Evolutionary conservation across 2,888 invertebrate genomes (phyloP).

Genomic region (Periphyllus acericola): DNA sequence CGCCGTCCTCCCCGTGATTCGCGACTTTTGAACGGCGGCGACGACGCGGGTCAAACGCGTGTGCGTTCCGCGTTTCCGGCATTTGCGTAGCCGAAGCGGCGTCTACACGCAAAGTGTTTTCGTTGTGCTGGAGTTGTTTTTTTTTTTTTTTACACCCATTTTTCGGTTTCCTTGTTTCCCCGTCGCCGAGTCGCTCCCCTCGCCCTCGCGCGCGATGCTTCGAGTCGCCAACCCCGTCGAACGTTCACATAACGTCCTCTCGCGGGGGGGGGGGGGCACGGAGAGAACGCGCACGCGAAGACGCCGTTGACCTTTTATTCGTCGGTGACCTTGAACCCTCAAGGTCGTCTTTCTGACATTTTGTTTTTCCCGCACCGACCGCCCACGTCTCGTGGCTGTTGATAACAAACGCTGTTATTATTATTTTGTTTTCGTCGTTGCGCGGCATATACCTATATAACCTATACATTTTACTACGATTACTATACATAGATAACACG

Average conservation of each 20-base stretch:
- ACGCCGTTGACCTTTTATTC: constrained; percentile 42
- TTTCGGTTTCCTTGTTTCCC: background rate
- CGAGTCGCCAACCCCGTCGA: no score
- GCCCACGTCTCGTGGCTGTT: background rate
- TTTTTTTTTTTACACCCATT: background rate
- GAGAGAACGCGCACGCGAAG: background rate
- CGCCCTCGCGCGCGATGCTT: no score
- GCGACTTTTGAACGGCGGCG: background rate
- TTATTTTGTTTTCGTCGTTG: background rate
- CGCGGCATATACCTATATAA: background rate
- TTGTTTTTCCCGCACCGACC: background rate
- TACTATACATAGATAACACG: no score
- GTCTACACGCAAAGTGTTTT: no score
- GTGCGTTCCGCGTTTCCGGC: background rate
- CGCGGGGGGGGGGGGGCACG: background rate
- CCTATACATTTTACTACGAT: no score
- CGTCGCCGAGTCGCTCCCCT: no score
- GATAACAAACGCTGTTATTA: background rate
- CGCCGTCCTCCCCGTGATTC: background rate
- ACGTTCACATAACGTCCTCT: no score
- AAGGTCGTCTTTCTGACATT: constrained; percentile 46
- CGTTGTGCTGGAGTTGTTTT: background rate
- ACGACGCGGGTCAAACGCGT: no score
- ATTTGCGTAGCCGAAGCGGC: no score
- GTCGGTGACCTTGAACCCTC: constrained; percentile 55